phyloP scores from a whole-genome alignment of 2,113 vertebrate genomes.

The Delphinus delphis region DNA sequence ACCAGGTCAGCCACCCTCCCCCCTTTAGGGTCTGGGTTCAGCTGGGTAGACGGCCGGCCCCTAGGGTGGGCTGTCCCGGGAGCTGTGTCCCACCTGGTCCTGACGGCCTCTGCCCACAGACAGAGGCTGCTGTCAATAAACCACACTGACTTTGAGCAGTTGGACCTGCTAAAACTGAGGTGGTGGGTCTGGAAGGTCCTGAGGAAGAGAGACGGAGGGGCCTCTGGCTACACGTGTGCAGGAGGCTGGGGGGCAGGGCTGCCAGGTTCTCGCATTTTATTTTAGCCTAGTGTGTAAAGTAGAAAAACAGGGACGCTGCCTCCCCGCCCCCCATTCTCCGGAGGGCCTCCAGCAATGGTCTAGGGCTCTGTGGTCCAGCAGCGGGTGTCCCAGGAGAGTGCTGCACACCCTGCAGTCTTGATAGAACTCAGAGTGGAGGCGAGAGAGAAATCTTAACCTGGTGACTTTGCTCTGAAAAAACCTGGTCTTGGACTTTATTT shows the following conservation, averaged over 20 bases:
- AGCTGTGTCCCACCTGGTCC: no score
- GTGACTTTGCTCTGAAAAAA: not conserved
- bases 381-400: not conserved
- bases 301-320: not conserved
- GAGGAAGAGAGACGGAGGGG: not conserved
- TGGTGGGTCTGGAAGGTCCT: not conserved
- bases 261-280: not conserved
- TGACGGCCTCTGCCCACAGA: not conserved
- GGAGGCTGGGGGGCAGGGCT: not conserved
- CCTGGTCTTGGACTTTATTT: not conserved
- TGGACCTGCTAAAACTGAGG: not conserved
- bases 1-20: not conserved
- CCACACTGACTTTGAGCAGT: not conserved
- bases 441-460: not conserved
- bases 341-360: not conserved
- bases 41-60: not conserved
- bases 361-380: not conserved
- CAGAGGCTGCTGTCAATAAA: no score
- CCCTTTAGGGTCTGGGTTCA: not conserved
- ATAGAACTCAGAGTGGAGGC: not conserved
- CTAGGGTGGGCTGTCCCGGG: not conserved
- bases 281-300: not conserved
- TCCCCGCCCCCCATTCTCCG: not conserved
- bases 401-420: not conserved
- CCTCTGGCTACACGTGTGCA: no score